Evolutionary conservation across 2,113 vertebrate species (phyloP).

Genomic region (Dasyurus viverrinus): DNA sequence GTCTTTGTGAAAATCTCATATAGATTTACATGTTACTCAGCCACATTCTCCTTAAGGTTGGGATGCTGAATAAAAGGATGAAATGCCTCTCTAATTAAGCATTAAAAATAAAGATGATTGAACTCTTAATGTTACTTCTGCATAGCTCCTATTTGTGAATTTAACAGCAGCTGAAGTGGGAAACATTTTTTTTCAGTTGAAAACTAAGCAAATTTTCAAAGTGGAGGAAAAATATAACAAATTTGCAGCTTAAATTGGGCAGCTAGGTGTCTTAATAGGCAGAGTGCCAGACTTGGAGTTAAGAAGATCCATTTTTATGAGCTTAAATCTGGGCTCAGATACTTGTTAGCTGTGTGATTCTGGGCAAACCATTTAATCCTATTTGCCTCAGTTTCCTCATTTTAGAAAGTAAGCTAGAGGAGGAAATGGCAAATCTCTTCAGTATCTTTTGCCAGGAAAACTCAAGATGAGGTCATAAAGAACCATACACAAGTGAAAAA

Average conservation of each 20-base stretch:
- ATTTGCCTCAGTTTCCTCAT: not conserved
- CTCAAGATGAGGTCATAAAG: not conserved
- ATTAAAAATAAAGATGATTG: not conserved
- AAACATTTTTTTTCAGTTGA: slow-evolving; percentile 8
- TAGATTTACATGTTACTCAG: not conserved
- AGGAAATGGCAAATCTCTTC: not conserved
- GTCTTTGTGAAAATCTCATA: slow-evolving; percentile 22
- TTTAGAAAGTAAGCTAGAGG: not conserved
- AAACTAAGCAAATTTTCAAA: not conserved
- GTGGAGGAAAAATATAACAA: not conserved
- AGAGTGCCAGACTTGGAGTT: not conserved
- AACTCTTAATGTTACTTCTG: not conserved
- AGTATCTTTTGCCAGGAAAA: not conserved
- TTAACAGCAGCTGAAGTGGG: not conserved
- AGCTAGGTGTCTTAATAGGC: not conserved
- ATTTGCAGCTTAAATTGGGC: not conserved
- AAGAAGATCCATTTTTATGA: not conserved
- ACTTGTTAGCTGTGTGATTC: not conserved
- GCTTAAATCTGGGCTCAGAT: not conserved
- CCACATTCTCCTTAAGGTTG: not conserved
- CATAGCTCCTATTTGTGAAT: not conserved
- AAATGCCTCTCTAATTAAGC: not conserved
- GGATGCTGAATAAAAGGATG: not conserved
- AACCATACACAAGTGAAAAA: not conserved
- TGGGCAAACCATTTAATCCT: not conserved